Conservation (phyloP, 2,797 vertebrate genomes). For the Enteromius thamalakanensis region DNA sequence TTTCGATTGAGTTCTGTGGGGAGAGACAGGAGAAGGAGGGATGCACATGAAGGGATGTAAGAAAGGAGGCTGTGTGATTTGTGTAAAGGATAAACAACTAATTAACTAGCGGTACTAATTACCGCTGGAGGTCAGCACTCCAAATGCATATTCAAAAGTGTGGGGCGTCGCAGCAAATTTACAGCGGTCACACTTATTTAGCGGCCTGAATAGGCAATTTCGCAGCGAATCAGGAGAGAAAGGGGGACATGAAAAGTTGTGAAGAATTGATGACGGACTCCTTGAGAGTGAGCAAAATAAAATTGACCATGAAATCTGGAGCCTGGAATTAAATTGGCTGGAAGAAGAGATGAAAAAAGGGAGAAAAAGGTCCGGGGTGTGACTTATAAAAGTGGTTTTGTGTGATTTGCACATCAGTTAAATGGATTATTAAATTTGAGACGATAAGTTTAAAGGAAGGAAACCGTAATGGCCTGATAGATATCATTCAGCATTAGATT, state of each 20-base stretch:
- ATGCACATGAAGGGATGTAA: constrained; percentile 47
- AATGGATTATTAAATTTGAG: constrained; percentile 75
- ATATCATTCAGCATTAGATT: constrained; percentile 59
- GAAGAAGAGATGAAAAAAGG: constrained; percentile 68
- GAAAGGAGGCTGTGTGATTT: constrained; percentile 67
- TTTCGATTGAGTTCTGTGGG: constrained; percentile 19
- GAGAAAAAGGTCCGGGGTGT: constrained; percentile 65
- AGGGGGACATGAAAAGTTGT: constrained; percentile 80
- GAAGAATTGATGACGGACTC: constrained; percentile 82
- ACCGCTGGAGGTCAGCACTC: constrained; percentile 78
- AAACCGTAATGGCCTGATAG: constrained; percentile 65
- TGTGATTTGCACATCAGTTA: constrained; percentile 78
- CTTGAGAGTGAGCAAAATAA: constrained; percentile 79
- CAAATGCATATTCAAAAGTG: constrained; percentile 75
- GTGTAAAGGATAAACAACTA: constrained; percentile 75
- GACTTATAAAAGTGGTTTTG: constrained; percentile 74
- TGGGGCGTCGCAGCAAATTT: constrained; percentile 71
- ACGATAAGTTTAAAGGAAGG: constrained; percentile 70
- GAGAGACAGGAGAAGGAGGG: constrained; percentile 40
- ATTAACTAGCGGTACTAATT: constrained; percentile 72
- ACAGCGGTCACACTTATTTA: constrained; percentile 80
- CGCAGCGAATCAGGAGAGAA: constrained; percentile 77
- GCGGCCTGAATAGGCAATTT: constrained; percentile 81
- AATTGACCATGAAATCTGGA: constrained; percentile 85
- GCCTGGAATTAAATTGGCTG: constrained; percentile 80